Conservation (phyloP, 2,888 invertebrate species). For the Myopa testacea region DNA sequence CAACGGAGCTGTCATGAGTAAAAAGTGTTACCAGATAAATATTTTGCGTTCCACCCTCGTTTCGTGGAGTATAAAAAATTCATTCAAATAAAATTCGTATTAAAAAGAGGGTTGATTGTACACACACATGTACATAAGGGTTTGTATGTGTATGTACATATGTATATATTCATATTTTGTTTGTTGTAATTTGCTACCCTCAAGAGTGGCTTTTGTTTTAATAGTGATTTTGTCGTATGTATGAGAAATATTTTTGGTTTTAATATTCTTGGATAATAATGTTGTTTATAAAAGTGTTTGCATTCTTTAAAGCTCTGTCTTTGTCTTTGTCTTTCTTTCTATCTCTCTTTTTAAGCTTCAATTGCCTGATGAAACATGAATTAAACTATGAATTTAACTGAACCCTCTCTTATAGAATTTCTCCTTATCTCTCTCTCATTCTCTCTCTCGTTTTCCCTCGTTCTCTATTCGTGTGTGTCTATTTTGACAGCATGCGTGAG, state of each 20-base stretch:
- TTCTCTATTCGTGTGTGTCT: background rate
- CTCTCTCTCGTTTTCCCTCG: background rate
- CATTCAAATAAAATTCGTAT: constrained; percentile 26
- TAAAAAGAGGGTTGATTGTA: constrained; percentile 5
- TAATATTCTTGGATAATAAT: too few species aligned
- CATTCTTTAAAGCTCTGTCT: too few species aligned
- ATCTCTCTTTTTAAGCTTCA: too few species aligned
- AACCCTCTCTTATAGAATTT: background rate
- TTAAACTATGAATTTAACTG: background rate
- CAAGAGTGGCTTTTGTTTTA: background rate
- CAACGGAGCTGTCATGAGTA: background rate
- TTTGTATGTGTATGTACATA: background rate
- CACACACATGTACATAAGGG: background rate
- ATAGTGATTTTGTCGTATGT: background rate
- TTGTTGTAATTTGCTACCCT: background rate
- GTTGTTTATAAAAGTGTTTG: too few species aligned
- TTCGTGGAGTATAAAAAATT: constrained; percentile 2
- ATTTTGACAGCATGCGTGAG: constrained; percentile 26
- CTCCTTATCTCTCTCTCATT: too few species aligned
- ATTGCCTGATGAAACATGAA: too few species aligned
- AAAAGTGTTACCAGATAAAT: background rate
- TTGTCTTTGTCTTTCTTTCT: too few species aligned
- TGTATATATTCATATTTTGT: too few species aligned
- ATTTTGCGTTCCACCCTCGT: background rate
- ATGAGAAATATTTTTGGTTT: too few species aligned